Evolutionary conservation across 2,113 vertebrate species (phyloP).

Genomic region (Pelobates fuscus): DNA sequence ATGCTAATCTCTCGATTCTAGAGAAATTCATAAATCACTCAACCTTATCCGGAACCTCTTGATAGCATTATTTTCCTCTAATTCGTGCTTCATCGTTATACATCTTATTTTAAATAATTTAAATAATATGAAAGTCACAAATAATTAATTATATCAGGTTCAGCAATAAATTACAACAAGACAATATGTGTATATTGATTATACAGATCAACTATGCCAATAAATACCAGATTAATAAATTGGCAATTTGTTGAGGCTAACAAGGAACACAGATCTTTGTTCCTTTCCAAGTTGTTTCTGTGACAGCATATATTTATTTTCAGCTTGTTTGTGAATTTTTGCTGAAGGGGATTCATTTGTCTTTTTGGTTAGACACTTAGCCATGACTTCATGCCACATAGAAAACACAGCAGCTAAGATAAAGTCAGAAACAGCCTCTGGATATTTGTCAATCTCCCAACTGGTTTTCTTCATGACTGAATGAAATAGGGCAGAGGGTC

Average conservation of each 20-base stretch:
- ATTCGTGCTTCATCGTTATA: too few relatives aligned
- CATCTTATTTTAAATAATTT: too few relatives aligned
- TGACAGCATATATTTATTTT: slow-evolving; percentile 45
- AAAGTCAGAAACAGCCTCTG: slow-evolving; percentile 34
- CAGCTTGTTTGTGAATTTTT: slow-evolving; percentile 47
- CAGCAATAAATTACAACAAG: too few relatives aligned
- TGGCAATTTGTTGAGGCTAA: slow-evolving; percentile 19
- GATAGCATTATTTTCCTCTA: too few relatives aligned
- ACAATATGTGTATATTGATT: not conserved
- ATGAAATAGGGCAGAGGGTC: not conserved
- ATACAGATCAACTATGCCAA: not conserved
- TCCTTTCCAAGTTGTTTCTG: slow-evolving; percentile 16
- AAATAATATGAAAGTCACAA: too few relatives aligned
- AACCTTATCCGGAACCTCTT: too few relatives aligned
- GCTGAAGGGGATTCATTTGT: slow-evolving; percentile 47
- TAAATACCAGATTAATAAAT: slow-evolving; percentile 13
- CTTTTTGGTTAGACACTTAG: slow-evolving; percentile 46
- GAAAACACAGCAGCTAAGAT: slow-evolving; percentile 34
- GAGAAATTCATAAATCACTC: too few relatives aligned
- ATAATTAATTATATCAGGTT: too few relatives aligned
- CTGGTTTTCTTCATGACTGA: slow-evolving; percentile 8
- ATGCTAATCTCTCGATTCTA: too few relatives aligned
- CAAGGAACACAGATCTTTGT: not conserved
- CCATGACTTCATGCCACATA: slow-evolving; percentile 48
- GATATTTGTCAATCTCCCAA: slow-evolving; percentile 42